Percentiles rank a stretch among this genome's conserved stretches.
phyloP scores from a whole-genome alignment of 2,113 vertebrate genomes.

The Oreochromis spilurus region DNA sequence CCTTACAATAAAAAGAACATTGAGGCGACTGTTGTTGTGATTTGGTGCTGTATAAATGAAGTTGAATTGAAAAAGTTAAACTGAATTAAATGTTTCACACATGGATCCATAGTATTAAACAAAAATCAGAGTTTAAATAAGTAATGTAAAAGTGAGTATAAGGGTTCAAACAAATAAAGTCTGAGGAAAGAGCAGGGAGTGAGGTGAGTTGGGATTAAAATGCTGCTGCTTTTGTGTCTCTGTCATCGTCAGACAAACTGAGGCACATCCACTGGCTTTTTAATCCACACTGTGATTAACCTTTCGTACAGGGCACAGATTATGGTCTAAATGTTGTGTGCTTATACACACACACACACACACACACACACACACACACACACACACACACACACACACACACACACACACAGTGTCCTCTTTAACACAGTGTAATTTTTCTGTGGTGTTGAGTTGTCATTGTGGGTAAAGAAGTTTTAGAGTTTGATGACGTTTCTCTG shows the following conservation, averaged over 20 bases:
- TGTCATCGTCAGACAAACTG: neutral
- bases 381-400: neutral
- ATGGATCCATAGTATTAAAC: neutral
- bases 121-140: neutral
- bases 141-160: neutral
- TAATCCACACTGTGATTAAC: slow-evolving; percentile 32
- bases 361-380: neutral
- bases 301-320: slow-evolving; percentile 37
- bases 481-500: neutral
- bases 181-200: neutral
- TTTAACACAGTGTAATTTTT: neutral
- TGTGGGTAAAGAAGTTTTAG: neutral
- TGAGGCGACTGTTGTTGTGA: neutral
- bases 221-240: slow-evolving; percentile 47
- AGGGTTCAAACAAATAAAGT: neutral
- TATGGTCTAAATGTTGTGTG: slow-evolving; percentile 26
- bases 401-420: neutral
- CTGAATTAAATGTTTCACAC: too few species aligned
- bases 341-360: neutral
- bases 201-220: slow-evolving; percentile 49
- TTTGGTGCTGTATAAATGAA: neutral
- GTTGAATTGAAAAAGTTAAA: neutral
- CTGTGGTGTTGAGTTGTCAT: neutral
- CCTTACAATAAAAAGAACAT: accelerated
- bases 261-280: slow-evolving; percentile 13